Evolutionary conservation across 2,888 invertebrate species (phyloP).

Genomic region (Fragum whitleyi): DNA sequence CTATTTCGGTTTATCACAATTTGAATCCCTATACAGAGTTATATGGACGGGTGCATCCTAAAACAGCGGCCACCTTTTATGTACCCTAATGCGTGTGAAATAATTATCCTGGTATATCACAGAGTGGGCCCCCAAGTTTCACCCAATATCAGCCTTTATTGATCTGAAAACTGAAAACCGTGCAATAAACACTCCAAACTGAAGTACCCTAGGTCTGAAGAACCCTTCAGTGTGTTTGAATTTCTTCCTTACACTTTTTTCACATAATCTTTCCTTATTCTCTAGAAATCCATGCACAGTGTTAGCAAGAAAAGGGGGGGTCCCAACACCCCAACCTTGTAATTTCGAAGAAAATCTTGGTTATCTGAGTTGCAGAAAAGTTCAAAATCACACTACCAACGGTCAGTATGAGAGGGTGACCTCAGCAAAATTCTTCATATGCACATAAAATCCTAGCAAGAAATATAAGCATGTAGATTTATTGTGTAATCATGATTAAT

Average conservation of each 20-base stretch:
- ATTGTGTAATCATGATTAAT: too few species aligned
- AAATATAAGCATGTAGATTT: too few species aligned
- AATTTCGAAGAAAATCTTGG: too few species aligned
- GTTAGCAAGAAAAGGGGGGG: too few species aligned
- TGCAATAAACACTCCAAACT: slow-evolving; percentile 19
- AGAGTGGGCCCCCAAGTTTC: neutral
- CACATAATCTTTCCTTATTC: neutral
- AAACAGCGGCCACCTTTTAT: slow-evolving; percentile 10
- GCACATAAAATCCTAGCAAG: too few species aligned
- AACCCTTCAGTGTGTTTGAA: neutral
- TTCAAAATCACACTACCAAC: too few species aligned
- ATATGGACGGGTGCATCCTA: neutral
- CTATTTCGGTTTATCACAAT: neutral
- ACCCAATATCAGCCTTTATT: slow-evolving; percentile 2
- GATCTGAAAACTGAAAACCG: slow-evolving; percentile 5
- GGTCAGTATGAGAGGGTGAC: too few species aligned
- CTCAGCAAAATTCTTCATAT: too few species aligned
- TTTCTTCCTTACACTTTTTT: neutral
- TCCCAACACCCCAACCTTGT: too few species aligned
- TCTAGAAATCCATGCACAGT: too few species aligned
- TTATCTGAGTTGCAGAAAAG: too few species aligned
- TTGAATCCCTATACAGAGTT: slow-evolving; percentile 13
- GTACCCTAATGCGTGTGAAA: slow-evolving; percentile 4
- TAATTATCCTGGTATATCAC: neutral
- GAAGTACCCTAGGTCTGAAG: neutral